Evolutionary conservation across 1,140 invertebrate species (phyloP), one percentile per base, ranked within the genome.

Genomic region (Capitella teleta): DNA sequence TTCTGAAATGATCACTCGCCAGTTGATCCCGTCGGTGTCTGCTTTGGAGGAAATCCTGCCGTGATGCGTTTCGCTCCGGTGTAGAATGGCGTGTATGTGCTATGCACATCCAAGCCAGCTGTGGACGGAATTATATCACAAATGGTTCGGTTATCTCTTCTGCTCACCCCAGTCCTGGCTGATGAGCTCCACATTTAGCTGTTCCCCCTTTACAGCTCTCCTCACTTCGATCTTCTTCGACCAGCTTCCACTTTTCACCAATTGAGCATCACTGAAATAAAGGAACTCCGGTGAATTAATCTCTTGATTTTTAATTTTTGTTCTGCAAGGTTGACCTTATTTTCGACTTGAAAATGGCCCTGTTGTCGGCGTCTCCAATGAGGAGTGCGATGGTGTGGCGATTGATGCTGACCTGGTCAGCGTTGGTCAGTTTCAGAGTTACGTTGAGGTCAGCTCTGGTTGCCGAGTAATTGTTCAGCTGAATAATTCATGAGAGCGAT

Each of bases 121-220:
- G 38, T 19, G 21, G 5, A 10, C 12, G 18, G 16, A 43, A 2
- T 5, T 16, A 21, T 18, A 30, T 16, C 23, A 47, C 3, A 30
- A 40, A 42, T 24, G 28, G 18, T n/a, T n/a, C n/a, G n/a, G n/a
- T n/a, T n/a, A n/a, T n/a, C n/a, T n/a, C n/a, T n/a, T n/a, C n/a
- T n/a, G n/a, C n/a, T n/a, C n/a, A 72, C 70, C 70, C 61, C 61
- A 72, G 12, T 67, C 59, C 23, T 66, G 63, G 47, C 69, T 72
- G 26, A 74, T 60, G 18, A 71, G 54, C 54, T 67, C 56, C 10
- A 74, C 56, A 49, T 37, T 53, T 5, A 74, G 51, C 38, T 65
- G 59, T 8, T 64, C 56, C 24, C 70, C 70, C 18, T 55, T 61
- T 18, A 40, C 36, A 18, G 61, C 59, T 26, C 62, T 57, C 4